Evolutionary conservation across 2,888 invertebrate genomes (phyloP), one percentile per base, ranked within the genome.

Genomic region (Mimachlamys varia): DNA sequence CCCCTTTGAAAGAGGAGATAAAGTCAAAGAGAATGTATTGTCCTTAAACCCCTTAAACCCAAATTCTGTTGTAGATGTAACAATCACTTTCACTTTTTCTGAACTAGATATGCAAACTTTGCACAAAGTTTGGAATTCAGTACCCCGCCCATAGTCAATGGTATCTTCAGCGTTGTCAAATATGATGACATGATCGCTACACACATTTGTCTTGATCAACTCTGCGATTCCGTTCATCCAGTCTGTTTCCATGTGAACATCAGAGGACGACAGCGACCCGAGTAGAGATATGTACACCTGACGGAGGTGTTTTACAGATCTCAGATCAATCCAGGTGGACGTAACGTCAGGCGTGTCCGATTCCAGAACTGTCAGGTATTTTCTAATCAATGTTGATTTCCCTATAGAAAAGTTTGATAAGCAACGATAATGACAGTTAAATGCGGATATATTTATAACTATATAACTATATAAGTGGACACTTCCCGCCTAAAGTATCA

Each of bases 161-260:
- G 92, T 89, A 76, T 94, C 91, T 89, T 94, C 94, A 17, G 93
- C 94, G 91, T 94, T 94, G 88, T 94, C 94, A 92, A 94, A 92
- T 15, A 92, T 89, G 15, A 94, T 89, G 0, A 92, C 91, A 90
- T 76, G 76, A 15, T 76, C 76, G 5, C 22, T 33, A 76, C 76
- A 76, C 4, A 76, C 76, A 33, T 12, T 33, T 33, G 27, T 76
- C 33, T 76, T 7, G 0, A 76, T 76, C 33, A 76, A 33, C 76
- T 76, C 22, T 17, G 27, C 92, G 58, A 44, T 33, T 19, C 10
- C 87, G 58, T 89, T 55, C 90, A 55, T 19, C 53, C n/a, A 90
- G 88, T 55, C 44, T 37, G 37, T 55, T 44, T 50, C 53, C 62
- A 90, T 22, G 55, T n/a, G 44, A 37, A 50, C n/a, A 10, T 19